Conservation (phyloP, 2,888 invertebrate genomes). For the Drosophila macrospina region DNA sequence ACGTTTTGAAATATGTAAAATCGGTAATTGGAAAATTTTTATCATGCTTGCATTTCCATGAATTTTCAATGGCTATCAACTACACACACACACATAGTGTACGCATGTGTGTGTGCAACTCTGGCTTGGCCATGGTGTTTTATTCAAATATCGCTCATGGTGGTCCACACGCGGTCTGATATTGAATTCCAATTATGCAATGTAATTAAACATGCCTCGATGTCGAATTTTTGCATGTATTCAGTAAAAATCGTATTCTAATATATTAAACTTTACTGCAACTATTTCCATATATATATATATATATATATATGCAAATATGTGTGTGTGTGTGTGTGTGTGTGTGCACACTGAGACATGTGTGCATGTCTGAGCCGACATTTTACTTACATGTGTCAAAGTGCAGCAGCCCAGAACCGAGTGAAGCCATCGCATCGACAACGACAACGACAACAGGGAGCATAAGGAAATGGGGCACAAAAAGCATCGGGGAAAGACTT, state of each 20-base stretch:
- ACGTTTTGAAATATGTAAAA: conserved; percentile 76
- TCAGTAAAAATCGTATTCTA: conserved; percentile 3
- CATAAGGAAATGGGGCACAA: conserved; percentile 49
- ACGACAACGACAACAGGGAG: neutral
- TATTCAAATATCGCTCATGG: conserved; percentile 33
- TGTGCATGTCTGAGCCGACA: conserved; percentile 53
- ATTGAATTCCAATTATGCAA: conserved; percentile 74
- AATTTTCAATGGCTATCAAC: conserved; percentile 36
- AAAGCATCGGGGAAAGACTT: conserved; percentile 36
- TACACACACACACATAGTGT: too few species aligned
- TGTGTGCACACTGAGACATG: conserved; percentile 4
- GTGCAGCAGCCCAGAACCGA: conserved; percentile 40
- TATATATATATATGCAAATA: neutral
- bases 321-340: neutral
- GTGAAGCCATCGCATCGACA: conserved; percentile 34
- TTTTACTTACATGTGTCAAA: conserved; percentile 70
- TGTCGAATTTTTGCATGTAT: conserved; percentile 24
- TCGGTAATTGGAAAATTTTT: conserved; percentile 79
- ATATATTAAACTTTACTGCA: conserved; percentile 16
- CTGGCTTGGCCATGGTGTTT: conserved; percentile 16
- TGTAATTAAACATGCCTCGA: conserved; percentile 63
- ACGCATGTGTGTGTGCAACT: conserved; percentile 3
- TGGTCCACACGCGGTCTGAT: conserved; percentile 44
- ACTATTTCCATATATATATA: neutral
- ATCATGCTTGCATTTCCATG: conserved; percentile 62